Evolutionary conservation across 2,113 vertebrate genomes (phyloP).

Genomic region (Pterophyllum scalare): DNA sequence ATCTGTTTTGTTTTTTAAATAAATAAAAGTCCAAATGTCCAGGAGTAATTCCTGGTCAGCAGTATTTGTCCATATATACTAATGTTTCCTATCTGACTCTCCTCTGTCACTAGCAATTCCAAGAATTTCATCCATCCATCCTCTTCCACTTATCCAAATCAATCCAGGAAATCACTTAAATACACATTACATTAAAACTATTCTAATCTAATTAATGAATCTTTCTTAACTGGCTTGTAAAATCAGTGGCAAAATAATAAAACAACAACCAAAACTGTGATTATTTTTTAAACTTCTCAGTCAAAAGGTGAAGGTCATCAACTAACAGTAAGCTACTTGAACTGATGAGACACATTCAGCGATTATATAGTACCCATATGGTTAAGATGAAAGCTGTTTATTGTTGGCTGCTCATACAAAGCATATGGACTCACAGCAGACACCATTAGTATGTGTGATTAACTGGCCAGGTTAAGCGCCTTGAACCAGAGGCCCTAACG

Average conservation of each 20-base stretch:
- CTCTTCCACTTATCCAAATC: background rate
- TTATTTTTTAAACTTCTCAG: background rate
- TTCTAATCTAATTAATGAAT: background rate
- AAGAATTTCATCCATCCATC: background rate
- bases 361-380: constrained; percentile 21
- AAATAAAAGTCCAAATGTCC: too few relatives aligned
- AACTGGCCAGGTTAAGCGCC: constrained; percentile 75
- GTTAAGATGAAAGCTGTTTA: constrained; percentile 44
- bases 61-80: too few relatives aligned
- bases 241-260: background rate
- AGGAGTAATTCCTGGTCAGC: too few relatives aligned
- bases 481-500: constrained; percentile 50
- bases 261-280: background rate
- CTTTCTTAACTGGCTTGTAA: background rate
- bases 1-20: too few relatives aligned
- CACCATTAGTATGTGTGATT: constrained; percentile 73
- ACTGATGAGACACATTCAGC: background rate
- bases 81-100: background rate
- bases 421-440: constrained; percentile 75
- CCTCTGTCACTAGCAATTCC: background rate
- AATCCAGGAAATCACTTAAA: background rate
- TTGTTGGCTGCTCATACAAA: constrained; percentile 51
- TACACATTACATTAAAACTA: background rate
- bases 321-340: constrained; percentile 17
- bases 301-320: background rate